These are phyloP conservation scores for Chloroceryle aenea DNA, from an alignment of 2,113 vertebrate species.

Conservation along the genomic window DNA sequence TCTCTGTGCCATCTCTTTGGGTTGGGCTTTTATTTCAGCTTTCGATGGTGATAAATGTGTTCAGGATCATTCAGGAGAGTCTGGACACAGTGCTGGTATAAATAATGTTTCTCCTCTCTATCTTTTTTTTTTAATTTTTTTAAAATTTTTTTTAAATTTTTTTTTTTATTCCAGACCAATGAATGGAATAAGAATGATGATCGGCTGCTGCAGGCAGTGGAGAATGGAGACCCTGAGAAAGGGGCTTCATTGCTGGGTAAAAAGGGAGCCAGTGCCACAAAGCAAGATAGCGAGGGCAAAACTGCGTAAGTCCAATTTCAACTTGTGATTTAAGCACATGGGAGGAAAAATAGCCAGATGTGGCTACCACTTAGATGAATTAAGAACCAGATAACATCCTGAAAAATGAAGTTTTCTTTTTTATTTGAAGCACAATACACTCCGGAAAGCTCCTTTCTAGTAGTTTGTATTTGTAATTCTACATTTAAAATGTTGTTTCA, in stretches of 20 bases:
- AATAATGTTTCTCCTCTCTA: background rate
- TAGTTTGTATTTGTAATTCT: background rate
- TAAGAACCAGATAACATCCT: background rate
- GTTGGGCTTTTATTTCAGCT: background rate
- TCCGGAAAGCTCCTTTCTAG: background rate
- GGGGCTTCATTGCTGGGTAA: conserved; percentile 90
- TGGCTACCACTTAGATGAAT: background rate
- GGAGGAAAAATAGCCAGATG: too few relatives aligned
- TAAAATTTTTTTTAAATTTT: conserved; percentile 11
- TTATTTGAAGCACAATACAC: background rate
- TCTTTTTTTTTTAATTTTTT: background rate
- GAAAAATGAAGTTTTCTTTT: background rate
- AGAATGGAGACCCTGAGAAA: conserved; percentile 93
- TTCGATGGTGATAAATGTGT: background rate
- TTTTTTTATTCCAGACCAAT: conserved; percentile 79
- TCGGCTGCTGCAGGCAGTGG: conserved; percentile 93
- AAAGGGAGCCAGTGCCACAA: conserved; percentile 92
- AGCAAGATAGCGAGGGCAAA: conserved; percentile 92
- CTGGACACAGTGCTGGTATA: background rate
- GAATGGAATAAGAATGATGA: conserved; percentile 99
- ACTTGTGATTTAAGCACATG: background rate
- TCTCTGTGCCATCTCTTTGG: background rate
- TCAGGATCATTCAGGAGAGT: background rate
- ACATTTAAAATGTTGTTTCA: background rate
- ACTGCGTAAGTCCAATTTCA: conserved; percentile 87